phyloP scores from a whole-genome alignment of 92 coral and sea anemone genomes.

The Scolanthus callimorphus region DNA sequence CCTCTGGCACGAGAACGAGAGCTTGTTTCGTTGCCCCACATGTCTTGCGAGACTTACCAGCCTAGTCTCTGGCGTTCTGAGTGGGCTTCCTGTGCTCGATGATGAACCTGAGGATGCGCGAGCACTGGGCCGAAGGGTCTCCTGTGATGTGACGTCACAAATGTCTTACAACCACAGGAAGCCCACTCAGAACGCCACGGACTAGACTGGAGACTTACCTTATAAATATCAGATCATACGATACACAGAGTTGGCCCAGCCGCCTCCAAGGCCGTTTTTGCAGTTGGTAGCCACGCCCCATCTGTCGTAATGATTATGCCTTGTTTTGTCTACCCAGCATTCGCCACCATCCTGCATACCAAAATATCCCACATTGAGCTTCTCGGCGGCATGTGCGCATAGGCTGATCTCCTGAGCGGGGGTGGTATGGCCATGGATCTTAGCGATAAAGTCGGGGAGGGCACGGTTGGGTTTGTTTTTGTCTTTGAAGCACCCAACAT shows the following conservation, averaged over 20 bases:
- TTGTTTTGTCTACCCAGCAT: constrained; percentile 28
- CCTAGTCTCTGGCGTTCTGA: too few species aligned
- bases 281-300: constrained; percentile 14
- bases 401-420: constrained; percentile 4
- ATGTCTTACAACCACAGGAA: too few species aligned
- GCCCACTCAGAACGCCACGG: too few species aligned
- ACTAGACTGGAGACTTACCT: too few species aligned
- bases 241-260: constrained; percentile 35
- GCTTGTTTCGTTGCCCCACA: too few species aligned
- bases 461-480: constrained; percentile 19
- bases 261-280: constrained; percentile 22
- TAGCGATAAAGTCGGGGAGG: constrained; percentile 15
- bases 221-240: constrained; percentile 20
- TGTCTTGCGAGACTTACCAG: too few species aligned
- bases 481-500: constrained; percentile 9
- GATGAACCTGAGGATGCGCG: too few species aligned
- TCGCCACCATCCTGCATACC: constrained; percentile 21
- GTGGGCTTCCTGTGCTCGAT: too few species aligned
- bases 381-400: constrained; percentile 20
- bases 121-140: too few species aligned
- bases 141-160: too few species aligned
- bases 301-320: constrained; percentile 22
- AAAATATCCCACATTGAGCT: neutral
- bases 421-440: constrained; percentile 5
- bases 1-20: too few species aligned